phyloP scores from a whole-genome alignment of 2,113 vertebrate species.

The Noctilio leporinus region DNA sequence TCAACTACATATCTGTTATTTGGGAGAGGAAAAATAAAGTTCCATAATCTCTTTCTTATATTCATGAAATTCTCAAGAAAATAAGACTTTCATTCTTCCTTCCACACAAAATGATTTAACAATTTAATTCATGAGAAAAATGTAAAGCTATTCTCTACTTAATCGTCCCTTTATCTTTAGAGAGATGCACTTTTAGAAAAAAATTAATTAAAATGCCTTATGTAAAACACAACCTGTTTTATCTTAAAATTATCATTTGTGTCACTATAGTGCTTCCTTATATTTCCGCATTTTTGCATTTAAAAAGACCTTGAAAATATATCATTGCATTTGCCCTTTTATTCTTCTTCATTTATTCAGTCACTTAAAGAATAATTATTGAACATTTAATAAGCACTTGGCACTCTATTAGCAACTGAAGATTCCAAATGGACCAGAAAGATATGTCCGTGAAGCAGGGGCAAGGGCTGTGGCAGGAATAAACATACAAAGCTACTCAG shows the following conservation, averaged over 20 bases:
- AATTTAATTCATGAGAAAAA: background rate
- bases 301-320: background rate
- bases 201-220: background rate
- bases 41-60: background rate
- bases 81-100: background rate
- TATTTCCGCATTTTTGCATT: background rate
- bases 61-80: background rate
- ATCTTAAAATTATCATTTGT: background rate
- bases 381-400: background rate
- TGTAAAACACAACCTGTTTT: background rate
- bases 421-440: background rate
- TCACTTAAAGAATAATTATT: background rate
- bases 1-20: background rate
- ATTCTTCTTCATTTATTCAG: background rate
- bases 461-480: background rate
- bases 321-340: background rate
- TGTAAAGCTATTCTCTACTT: background rate
- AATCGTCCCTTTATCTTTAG: background rate
- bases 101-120: background rate
- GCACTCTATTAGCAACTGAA: background rate
- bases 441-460: background rate
- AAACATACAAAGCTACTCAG: background rate
- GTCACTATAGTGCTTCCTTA: background rate
- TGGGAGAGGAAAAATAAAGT: background rate
- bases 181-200: background rate